Evolutionary conservation across 1,140 invertebrate species (phyloP), one percentile per base, ranked within the genome.

Genomic region (Mya arenaria): DNA sequence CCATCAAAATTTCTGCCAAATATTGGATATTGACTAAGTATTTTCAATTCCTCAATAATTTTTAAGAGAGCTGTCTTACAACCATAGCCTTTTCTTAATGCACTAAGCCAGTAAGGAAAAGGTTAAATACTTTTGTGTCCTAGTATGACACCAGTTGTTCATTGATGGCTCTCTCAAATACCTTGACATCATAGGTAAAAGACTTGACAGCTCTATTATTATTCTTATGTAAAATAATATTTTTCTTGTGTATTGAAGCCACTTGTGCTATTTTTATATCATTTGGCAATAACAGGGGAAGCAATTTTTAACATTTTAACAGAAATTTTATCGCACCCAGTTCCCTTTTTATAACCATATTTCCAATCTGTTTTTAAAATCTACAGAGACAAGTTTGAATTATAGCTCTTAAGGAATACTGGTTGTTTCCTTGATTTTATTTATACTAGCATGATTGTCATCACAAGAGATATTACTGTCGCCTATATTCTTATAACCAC

Each of bases 301-400:
- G 37, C n/a, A 39, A n/a, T n/a, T n/a, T n/a, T n/a, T n/a, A n/a
- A n/a, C n/a, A n/a, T n/a, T n/a, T n/a, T n/a, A n/a, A n/a, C n/a
- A n/a, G n/a, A n/a, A n/a, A n/a, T 37, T 56, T 37, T 65, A 68
- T 58, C 30, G 32, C 52, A 34, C 17, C 44, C 34, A 62, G 39
- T 86, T 66, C 62, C 74, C 60, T 82, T 72, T 86, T 89, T 91
- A 90, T 58, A 58, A 37, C 28, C 39, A 60, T 55, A 74, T 34
- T 74, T 25, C 23, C 28, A 39, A 74, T 74, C 62, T 74, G 71
- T 41, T 74, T 74, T 6, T 60, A 74, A 58, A 74, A 41, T 28
- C 17, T 37, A 23, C 71, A 74, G 48, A 25, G 13, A 60, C 23
- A 37, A 56, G 71, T 39, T 60, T 62, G 62, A 72, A 55, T n/a